A percentile compares a stretch with the other conserved stretches of the same genome.
These are phyloP conservation scores for Nibea albiflora DNA, from an alignment of 2,113 vertebrate genomes.

Conservation along the genomic window DNA sequence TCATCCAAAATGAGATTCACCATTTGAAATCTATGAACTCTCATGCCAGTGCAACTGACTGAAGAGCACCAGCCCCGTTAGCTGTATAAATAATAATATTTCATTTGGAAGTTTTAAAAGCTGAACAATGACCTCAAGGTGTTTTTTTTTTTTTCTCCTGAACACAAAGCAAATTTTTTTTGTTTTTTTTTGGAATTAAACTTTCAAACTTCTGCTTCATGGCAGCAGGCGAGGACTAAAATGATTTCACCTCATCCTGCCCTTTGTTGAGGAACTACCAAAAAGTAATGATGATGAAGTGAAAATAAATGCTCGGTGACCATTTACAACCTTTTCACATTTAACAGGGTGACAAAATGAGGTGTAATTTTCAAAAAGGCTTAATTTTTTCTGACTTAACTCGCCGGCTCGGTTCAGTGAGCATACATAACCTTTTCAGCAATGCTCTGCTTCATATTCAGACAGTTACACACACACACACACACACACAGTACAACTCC, in stretches of 20 bases:
- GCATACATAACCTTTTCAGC: conserved; percentile 56
- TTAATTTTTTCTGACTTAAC: conserved; percentile 44
- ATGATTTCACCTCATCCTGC: conserved; percentile 5
- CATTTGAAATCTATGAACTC: conserved; percentile 39
- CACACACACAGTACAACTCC: not conserved
- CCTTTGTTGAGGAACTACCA: conserved; percentile 3
- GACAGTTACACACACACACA: conserved; percentile 6
- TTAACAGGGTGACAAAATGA: conserved; percentile 37
- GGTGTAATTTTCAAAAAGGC: conserved; percentile 33
- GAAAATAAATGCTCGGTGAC: conserved; percentile 33
- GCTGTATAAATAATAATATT: conserved; percentile 3
- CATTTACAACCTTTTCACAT: conserved; percentile 44
- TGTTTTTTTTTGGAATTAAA: conserved; percentile 3
- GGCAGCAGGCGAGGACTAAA: not conserved
- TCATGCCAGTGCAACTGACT: conserved; percentile 28
- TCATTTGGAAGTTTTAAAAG: conserved; percentile 29
- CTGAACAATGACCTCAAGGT: conserved; percentile 14
- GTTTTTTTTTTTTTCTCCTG: conserved; percentile 31
- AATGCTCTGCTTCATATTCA: conserved; percentile 35
- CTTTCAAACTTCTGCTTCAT: not conserved
- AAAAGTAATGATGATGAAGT: conserved; percentile 41
- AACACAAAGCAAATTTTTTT: not conserved
- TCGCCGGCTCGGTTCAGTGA: conserved; percentile 38
- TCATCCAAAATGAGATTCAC: conserved; percentile 28
- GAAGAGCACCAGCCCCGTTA: conserved; percentile 21